phyloP scores from a whole-genome alignment of 2,888 invertebrate species.

The Meliscaeva auricollis region DNA sequence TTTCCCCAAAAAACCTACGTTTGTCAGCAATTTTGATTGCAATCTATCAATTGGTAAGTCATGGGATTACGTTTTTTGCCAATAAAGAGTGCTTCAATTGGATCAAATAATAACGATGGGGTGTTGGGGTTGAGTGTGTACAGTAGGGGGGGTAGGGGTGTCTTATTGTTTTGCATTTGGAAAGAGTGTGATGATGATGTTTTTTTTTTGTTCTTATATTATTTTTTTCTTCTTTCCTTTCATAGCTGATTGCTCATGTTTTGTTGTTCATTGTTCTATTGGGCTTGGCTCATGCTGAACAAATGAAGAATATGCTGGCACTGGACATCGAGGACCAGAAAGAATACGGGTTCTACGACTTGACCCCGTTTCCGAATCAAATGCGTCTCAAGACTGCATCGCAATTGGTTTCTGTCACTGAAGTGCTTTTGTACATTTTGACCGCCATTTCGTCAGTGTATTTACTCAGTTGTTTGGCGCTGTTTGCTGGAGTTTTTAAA shows the following conservation, averaged over 20 bases:
- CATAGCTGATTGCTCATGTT: constrained; percentile 82
- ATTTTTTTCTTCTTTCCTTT: constrained; percentile 27
- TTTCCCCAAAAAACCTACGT: constrained; percentile 82
- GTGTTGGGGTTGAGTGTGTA: constrained; percentile 2
- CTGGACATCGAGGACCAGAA: constrained; percentile 83
- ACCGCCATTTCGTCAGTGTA: constrained; percentile 80
- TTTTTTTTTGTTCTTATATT: background rate
- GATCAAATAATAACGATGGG: constrained; percentile 10
- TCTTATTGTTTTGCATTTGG: constrained; percentile 28
- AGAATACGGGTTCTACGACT: constrained; percentile 82
- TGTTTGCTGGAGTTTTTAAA: constrained; percentile 83
- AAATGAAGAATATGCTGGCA: constrained; percentile 82
- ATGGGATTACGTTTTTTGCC: constrained; percentile 29
- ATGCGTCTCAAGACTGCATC: constrained; percentile 81
- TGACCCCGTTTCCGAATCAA: constrained; percentile 82
- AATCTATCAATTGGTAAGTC: constrained; percentile 83
- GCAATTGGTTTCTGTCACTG: constrained; percentile 81
- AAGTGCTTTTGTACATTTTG: constrained; percentile 80
- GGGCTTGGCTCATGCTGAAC: constrained; percentile 83
- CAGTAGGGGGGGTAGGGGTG: background rate
- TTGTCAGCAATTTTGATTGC: constrained; percentile 83
- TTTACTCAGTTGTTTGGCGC: constrained; percentile 81
- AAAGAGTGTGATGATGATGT: constrained; percentile 20
- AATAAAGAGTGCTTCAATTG: constrained; percentile 37
- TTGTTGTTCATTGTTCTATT: constrained; percentile 82